Base-by-base conservation (phyloP, 2,888 invertebrate genomes). In the Synanthedon formicaeformis region DNA sequence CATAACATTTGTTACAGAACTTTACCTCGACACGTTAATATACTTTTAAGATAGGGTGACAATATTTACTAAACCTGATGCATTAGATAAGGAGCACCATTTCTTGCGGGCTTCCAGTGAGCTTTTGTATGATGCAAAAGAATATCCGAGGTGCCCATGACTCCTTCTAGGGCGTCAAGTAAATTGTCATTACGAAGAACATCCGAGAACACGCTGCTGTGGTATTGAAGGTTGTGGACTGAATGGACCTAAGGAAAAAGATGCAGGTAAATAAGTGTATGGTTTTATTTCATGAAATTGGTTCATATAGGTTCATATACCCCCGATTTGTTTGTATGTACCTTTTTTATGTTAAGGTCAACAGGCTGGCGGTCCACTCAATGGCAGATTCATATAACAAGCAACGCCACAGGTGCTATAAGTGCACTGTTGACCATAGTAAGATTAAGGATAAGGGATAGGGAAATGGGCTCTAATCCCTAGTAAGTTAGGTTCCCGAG, bases 101-200 rank as follows among this genome's bases (percentile, higher is more conserved):
- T 81, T 51, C 76, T 78, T 2, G 88, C 84, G 4, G 88, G 88
- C 55, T 88, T 88, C 34, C 78, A 63, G 53, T 89, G 88, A 1
- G 88, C 88, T 61, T 88, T 89, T 1, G 88, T 88, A 60, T 89
- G 88, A 61, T 88, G 88, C 10, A 89, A 67, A 10, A 87, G 63
- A 51, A 89, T 80, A 58, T 88, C 76, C n/a, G 72, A 61, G 0
- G 86, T 87, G 0, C 70, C 79, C 78, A 88, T 78, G 8, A 86
- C 58, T 57, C 85, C 83, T 53, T 87, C 81, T 10, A 88, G 64
- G 2, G 81, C 81, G 54, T 87, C 83, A 52, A 89, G 60, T 16
- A 88, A 61, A 51, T 74, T 78, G n/a, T 73, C 57, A 57, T 89
- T 71, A 50, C 72, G 70, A 13, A 89, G 66, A 12, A 78, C 56